phyloP scores from a whole-genome alignment of 2,888 invertebrate genomes.

The Tanaodytes sp. region DNA sequence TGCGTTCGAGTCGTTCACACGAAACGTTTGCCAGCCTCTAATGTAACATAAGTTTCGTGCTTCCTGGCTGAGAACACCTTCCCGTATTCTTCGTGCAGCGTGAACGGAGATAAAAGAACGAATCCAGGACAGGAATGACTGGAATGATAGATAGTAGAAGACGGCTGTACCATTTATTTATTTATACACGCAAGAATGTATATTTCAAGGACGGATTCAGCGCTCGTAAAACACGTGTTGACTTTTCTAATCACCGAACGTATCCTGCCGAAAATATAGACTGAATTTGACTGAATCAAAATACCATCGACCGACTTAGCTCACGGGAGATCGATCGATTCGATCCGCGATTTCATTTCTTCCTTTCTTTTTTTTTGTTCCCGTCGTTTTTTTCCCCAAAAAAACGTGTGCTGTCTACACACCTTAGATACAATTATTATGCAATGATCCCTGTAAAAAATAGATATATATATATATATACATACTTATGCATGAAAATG shows the following conservation, averaged over 20 bases:
- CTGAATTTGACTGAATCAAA: constrained; percentile 16
- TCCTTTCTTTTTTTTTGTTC: too few species aligned
- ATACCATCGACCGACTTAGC: constrained; percentile 15
- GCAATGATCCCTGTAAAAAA: too few species aligned
- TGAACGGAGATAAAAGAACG: too few species aligned
- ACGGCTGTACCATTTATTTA: constrained; percentile 36
- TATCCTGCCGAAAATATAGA: constrained; percentile 6
- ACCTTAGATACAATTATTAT: too few species aligned
- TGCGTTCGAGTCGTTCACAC: constrained; percentile 51
- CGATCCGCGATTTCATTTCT: constrained; percentile 20
- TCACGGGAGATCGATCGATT: constrained; percentile 16
- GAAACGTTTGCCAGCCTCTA: constrained; percentile 33
- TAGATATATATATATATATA: too few species aligned
- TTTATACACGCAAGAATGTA: constrained; percentile 24
- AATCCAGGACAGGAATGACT: too few species aligned
- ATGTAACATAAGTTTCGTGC: constrained; percentile 36
- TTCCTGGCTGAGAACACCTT: constrained; percentile 17
- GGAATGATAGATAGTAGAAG: constrained; percentile 13
- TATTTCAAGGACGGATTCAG: background rate
- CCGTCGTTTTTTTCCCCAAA: too few species aligned
- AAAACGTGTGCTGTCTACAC: too few species aligned
- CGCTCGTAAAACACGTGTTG: constrained; percentile 9
- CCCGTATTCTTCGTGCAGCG: too few species aligned
- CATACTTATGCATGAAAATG: too few species aligned
- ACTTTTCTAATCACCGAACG: constrained; percentile 20